Evolutionary conservation across 2,113 vertebrate genomes (phyloP).

Genomic region (Pionites leucogaster): DNA sequence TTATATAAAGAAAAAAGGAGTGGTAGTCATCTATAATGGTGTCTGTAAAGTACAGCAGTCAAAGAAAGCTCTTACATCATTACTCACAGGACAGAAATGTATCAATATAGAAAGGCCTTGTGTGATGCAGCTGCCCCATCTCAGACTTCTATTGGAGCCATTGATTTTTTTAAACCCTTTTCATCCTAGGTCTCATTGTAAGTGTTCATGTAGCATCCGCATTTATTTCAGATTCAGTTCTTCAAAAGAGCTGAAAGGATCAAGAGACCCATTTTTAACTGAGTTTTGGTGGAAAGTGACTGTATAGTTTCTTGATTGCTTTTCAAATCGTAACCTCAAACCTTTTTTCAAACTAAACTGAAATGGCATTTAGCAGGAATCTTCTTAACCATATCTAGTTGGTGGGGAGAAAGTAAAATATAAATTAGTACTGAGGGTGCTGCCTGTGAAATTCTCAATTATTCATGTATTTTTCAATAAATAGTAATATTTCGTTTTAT

Average conservation of each 20-base stretch:
- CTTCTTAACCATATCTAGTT: not conserved
- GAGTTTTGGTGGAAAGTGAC: not conserved
- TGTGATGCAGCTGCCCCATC: rapidly evolving
- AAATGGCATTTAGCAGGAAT: not conserved
- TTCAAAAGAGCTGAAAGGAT: not conserved
- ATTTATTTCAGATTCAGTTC: not conserved
- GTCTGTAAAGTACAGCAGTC: not conserved
- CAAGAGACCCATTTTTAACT: not conserved
- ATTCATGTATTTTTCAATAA: not conserved
- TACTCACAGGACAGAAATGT: constrained; percentile 7
- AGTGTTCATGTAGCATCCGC: not conserved
- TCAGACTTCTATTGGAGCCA: not conserved
- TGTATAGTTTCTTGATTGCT: not conserved
- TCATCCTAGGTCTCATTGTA: not conserved
- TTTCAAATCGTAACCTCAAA: not conserved
- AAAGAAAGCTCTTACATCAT: not conserved
- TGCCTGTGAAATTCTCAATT: not conserved
- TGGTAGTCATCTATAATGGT: not conserved
- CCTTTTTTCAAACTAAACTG: not conserved
- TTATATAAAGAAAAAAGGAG: not conserved
- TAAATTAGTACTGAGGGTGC: not conserved
- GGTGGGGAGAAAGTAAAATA: not conserved
- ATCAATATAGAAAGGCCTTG: not conserved
- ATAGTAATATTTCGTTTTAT: not conserved
- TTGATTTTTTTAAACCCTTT: not conserved